Conservation (phyloP, 2,888 invertebrate genomes). For the Acrobasis suavella region DNA sequence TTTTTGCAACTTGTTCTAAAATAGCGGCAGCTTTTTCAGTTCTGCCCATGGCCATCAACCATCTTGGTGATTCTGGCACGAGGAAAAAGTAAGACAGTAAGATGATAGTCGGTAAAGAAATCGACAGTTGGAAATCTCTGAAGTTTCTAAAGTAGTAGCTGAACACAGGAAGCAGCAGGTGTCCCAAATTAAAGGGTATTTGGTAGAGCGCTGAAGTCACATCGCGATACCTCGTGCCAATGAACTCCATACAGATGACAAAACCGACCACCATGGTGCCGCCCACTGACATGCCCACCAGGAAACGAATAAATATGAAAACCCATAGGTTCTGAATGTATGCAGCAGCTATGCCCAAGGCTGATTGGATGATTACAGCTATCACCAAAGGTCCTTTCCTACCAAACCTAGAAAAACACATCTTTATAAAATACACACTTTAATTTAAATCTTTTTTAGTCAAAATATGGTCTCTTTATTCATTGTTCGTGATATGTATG, state of each 20-base stretch:
- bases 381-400: conserved; percentile 87
- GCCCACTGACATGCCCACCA: conserved; percentile 88
- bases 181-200: conserved; percentile 86
- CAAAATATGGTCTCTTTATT: too few species aligned
- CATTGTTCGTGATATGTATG: too few species aligned
- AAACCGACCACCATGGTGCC: conserved; percentile 89
- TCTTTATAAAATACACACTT: not conserved
- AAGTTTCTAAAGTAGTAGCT: conserved; percentile 85
- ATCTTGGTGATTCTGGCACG: conserved; percentile 90
- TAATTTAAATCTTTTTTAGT: too few species aligned
- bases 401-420: conserved; percentile 83
- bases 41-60: conserved; percentile 87
- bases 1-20: conserved; percentile 85
- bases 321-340: conserved; percentile 83
- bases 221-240: conserved; percentile 82
- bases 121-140: conserved; percentile 84
- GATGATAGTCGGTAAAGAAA: conserved; percentile 82
- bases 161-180: conserved; percentile 83
- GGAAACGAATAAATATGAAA: conserved; percentile 86
- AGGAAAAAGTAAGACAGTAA: conserved; percentile 85
- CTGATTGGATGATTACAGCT: conserved; percentile 88
- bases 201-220: conserved; percentile 85
- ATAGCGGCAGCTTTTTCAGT: conserved; percentile 84
- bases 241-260: conserved; percentile 85
- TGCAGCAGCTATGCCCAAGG: conserved; percentile 86